Evolutionary conservation across 2,113 vertebrate genomes (phyloP), one percentile per base, ranked within the genome.

Genomic region (Melanocharis versteri): DNA sequence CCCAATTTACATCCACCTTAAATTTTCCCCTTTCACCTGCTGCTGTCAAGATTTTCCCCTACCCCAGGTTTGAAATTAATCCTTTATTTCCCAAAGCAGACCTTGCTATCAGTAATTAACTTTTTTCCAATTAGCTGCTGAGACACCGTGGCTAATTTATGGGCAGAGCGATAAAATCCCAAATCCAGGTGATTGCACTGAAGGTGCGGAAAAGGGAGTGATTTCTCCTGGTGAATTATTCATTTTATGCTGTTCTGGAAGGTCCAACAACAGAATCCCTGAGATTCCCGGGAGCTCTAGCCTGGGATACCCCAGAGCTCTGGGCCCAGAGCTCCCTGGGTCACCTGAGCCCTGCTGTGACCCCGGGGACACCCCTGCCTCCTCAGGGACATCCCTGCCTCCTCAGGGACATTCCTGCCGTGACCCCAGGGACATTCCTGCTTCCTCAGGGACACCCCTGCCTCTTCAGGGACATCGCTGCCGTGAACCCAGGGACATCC

Each of bases 71-170:
- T 72, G 86, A 90, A 94, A 94, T 88, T 28, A 94, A 88, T 86
- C 76, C 82, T 95, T 89, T 72, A 83, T 96, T 95, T 91, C 93
- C 94, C 93, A 48, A n/a, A 89, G 83, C 39, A 90, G 66, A 60
- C 58, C 64, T 66, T 73, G 68, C 80, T 81, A 87, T 83, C 87
- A 89, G 50, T 95, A 89, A 96, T 96, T 94, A 69, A 69, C 83
- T 91, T 89, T 45, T 81, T 65, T 80, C 68, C 60, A 65, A 69
- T 81, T 92, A 94, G 47, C 5, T 70, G 80, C n/a, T 61, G 57
- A 90, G 91, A n/a, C 73, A 26, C 30, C 0, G 2, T 33, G 76
- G 53, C 62, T 88, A 40, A 83, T 95, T 73, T 70, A 44, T 89
- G 80, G 83, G 54, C 53, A 27, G 1, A 1, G 16, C 31, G 94